Base-by-base conservation (phyloP, 2,797 vertebrate genomes). In the Prunella strophiata region DNA sequence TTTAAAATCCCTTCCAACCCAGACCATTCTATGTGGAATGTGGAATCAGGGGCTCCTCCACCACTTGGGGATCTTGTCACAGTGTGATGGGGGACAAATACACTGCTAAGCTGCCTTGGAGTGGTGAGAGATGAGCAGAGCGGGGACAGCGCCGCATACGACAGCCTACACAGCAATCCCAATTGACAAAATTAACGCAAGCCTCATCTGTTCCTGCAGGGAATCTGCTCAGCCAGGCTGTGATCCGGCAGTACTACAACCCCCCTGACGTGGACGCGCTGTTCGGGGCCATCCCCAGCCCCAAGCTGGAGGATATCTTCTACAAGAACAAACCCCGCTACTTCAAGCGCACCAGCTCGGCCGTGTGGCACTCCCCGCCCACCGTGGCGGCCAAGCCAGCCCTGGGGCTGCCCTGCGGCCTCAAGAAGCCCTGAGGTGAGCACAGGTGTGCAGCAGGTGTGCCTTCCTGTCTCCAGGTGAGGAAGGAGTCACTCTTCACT, bases 271-370 rank as follows among this genome's bases (percentile, higher is more conserved):
- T 98, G 2, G 88, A 98, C 0, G 66, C 57, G 2, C n/a, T 96
- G 74, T 97, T 96, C 0, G 96, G 96, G 36, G 50, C 59, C 16
- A 98, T 99, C 27, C 97, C 98, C 25, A 97, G 98, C 4, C 98
- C 98, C 5, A 98, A 87, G 79, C 97, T 99, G 92, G 99, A 99
- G 94, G 93, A 98, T 54, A 99, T 99, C 78, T 99, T 99, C 94
- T 98, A 98, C 92, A 99, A 99, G 97, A 99, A 94, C 96, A 99
- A 99, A 67, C 99, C 99, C 7, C 98, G 99, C 16, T 99, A 99
- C 95, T 98, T 99, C 82, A 99, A 99, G 94, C 98, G 99, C 59
- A 99, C 99, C 4, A 99, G 99, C 96, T 99, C 99, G 0, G 99
- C 99, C 0, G 99, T 99, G 21, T 99, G 99, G 99, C 98, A 98